These are phyloP conservation scores for Pseudolycoriella hygida DNA, from an alignment of 2,888 invertebrate genomes.

Conservation along the genomic window DNA sequence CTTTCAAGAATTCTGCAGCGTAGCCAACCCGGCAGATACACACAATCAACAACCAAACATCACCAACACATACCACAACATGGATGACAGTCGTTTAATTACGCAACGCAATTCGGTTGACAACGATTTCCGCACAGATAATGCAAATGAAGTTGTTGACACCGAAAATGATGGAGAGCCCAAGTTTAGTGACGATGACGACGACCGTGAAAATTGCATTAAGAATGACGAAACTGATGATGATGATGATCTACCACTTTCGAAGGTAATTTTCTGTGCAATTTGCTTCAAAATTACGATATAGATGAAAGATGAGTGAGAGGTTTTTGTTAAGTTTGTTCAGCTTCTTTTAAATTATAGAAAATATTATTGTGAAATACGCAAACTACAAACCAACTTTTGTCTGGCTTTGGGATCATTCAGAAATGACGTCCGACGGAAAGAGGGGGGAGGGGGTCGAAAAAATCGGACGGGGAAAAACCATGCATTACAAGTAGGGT, in stretches of 20 bases:
- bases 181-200: conserved; percentile 15
- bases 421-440: too few relatives aligned
- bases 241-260: conserved; percentile 55
- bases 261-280: conserved; percentile 39
- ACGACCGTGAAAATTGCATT: conserved; percentile 9
- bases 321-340: too few relatives aligned
- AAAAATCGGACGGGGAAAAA: too few relatives aligned
- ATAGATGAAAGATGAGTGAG: too few relatives aligned
- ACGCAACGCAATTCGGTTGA: not conserved
- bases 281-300: too few relatives aligned
- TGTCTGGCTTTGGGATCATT: too few relatives aligned
- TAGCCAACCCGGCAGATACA: conserved; percentile 1
- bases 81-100: conserved; percentile 1
- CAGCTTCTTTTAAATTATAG: too few relatives aligned
- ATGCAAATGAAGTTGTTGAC: conserved; percentile 13
- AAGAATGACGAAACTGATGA: conserved; percentile 29
- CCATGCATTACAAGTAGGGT: too few relatives aligned
- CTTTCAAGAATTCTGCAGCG: conserved; percentile 61
- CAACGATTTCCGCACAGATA: conserved; percentile 18
- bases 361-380: too few relatives aligned
- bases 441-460: too few relatives aligned
- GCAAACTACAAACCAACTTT: too few relatives aligned
- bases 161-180: conserved; percentile 43
- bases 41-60: not conserved
- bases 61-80: not conserved